These are phyloP conservation scores for Etheostoma cragini DNA, from an alignment of 2,113 vertebrate genomes.

Conservation along the genomic window DNA sequence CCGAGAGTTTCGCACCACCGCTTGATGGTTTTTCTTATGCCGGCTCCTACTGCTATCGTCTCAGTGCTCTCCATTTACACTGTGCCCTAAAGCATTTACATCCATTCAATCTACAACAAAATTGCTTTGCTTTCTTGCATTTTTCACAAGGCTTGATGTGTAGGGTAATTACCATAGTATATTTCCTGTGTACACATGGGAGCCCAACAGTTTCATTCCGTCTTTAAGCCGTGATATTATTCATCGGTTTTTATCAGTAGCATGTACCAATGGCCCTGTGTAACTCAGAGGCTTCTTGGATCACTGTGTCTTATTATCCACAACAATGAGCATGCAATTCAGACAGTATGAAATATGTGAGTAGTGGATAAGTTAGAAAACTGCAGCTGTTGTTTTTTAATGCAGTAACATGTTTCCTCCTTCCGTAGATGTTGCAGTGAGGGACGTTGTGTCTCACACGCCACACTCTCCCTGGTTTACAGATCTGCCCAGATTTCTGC, in stretches of 20 bases:
- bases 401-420: constrained; percentile 36
- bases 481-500: constrained; percentile 74
- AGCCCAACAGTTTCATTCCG: constrained; percentile 51
- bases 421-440: constrained; percentile 42
- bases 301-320: constrained; percentile 53
- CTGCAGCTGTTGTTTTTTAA: constrained; percentile 32
- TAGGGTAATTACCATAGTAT: constrained; percentile 67
- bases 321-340: constrained; percentile 18
- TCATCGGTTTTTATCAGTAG: constrained; percentile 62
- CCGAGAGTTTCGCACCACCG: constrained; percentile 79
- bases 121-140: constrained; percentile 78
- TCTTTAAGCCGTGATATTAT: constrained; percentile 54
- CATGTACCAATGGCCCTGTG: constrained; percentile 8
- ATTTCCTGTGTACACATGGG: constrained; percentile 60
- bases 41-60: constrained; percentile 73
- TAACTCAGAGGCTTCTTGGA: constrained; percentile 36
- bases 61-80: constrained; percentile 80
- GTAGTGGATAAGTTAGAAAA: constrained; percentile 42
- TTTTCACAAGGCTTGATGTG: constrained; percentile 67
- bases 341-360: constrained; percentile 29
- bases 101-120: constrained; percentile 77
- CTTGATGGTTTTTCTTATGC: constrained; percentile 83
- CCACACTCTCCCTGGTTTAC: constrained; percentile 43
- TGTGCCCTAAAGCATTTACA: constrained; percentile 78
- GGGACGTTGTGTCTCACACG: constrained; percentile 23